Evolutionary conservation across 2,888 invertebrate species (phyloP).

Genomic region (Tenthredo notha): DNA sequence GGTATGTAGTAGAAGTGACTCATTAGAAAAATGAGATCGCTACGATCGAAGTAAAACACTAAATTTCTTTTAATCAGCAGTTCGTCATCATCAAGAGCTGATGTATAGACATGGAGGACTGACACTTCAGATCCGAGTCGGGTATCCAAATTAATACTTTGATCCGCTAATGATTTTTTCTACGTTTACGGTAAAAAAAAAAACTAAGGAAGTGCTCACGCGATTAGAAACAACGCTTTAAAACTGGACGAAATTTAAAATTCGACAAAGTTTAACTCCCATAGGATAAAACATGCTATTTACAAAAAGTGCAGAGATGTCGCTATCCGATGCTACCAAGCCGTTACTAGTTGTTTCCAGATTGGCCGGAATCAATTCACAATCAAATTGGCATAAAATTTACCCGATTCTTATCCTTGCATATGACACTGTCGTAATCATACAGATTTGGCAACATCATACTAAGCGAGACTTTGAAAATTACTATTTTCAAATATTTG

Average conservation of each 20-base stretch:
- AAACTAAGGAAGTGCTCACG: not conserved
- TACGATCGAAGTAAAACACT: not conserved
- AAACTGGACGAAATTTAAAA: too few species aligned
- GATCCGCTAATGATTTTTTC: not conserved
- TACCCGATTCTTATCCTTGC: not conserved
- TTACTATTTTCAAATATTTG: not conserved
- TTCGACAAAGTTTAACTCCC: not conserved
- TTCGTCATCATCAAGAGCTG: not conserved
- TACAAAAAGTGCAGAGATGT: not conserved
- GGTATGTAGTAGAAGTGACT: not conserved
- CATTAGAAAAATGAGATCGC: too few species aligned
- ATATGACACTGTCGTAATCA: not conserved
- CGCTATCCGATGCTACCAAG: not conserved
- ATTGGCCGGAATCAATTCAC: not conserved
- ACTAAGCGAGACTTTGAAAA: not conserved
- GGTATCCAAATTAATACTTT: not conserved
- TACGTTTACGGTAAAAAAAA: not conserved
- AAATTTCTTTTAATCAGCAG: not conserved
- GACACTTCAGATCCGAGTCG: not conserved
- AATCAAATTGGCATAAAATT: not conserved
- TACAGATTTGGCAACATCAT: not conserved
- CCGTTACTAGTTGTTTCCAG: not conserved
- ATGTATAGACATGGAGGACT: not conserved
- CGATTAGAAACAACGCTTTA: not conserved
- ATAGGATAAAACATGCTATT: not conserved